Evolutionary conservation across 2,888 invertebrate species (phyloP), one percentile per base, ranked within the genome.

Genomic region (Latrodectus hesperus): DNA sequence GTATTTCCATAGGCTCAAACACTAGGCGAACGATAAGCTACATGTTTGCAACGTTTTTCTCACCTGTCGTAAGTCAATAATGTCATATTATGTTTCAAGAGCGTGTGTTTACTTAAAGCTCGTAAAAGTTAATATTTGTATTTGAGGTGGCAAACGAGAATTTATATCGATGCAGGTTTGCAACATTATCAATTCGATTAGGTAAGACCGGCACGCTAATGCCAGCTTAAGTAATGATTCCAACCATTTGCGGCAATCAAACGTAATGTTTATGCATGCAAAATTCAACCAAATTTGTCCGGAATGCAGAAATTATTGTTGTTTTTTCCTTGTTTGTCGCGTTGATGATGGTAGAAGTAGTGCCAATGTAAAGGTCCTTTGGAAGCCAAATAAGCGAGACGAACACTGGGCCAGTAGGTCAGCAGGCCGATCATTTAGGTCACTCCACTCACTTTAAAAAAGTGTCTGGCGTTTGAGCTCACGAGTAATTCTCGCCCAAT

Each of bases 281-380:
- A n/a, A 60, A 60, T 4, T 6, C 38, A 38, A 11, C 60, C 11
- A 60, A 60, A 60, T 60, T 60, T n/a, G 60, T 60, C n/a, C 60
- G 60, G 12, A 60, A 60, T 60, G 60, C n/a, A 60, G 60, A 16
- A 16, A 5, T 60, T 60, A 16, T 60, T 60, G 6, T 60, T 60
- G 12, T 60, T 60, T 10, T 38, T 65, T 51, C 67, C 60, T 64
- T 83, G 55, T 55, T 82, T 67, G 17, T 51, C 60, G 51, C 51
- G 11, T 53, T 60, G n/a, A 68, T 51, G n/a, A n/a, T 64, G 68
- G 71, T 80, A 80, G 85, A 80, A 85, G 85, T 85, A 80, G 79
- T 85, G 52, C 52, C 85, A 85, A 85, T 85, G 85, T 85, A 85
- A 85, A 85, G 85, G 85, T 75, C 83, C 16, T 51, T 65, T 71